Evolutionary conservation across 2,888 invertebrate species (phyloP).

Genomic region (Bimastos eiseni): DNA sequence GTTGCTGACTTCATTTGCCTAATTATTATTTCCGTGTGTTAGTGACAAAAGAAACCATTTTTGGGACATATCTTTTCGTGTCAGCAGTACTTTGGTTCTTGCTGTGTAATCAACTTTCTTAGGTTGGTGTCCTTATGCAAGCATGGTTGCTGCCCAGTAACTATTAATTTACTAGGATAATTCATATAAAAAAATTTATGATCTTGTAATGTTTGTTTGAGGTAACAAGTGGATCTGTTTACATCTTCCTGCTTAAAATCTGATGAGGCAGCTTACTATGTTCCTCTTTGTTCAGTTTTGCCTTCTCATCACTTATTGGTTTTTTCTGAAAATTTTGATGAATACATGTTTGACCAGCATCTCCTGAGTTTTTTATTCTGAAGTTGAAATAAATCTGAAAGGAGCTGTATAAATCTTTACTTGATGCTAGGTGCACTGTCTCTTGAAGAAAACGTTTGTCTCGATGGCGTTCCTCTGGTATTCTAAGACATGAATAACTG

Average conservation of each 20-base stretch:
- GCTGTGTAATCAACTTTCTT: neutral
- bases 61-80: neutral
- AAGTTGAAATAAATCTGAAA: neutral
- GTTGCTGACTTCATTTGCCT: neutral
- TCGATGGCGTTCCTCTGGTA: constrained; percentile 22
- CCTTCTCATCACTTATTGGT: neutral
- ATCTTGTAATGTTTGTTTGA: neutral
- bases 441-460: neutral
- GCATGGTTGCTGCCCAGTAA: neutral
- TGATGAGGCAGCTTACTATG: neutral
- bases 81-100: neutral
- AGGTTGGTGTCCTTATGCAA: neutral
- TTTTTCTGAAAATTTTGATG: neutral
- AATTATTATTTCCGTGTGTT: neutral
- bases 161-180: neutral
- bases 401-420: neutral
- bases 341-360: too few relatives aligned
- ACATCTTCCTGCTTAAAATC: neutral
- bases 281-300: neutral
- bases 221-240: neutral
- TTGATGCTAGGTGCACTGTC: neutral
- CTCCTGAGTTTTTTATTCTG: neutral
- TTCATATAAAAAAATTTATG: neutral
- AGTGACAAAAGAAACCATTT: neutral
- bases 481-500: neutral